Percentiles rank a stretch among this genome's conserved stretches.
phyloP scores from a whole-genome alignment of 2,888 invertebrate species.

The Cantharis flavilabris region DNA sequence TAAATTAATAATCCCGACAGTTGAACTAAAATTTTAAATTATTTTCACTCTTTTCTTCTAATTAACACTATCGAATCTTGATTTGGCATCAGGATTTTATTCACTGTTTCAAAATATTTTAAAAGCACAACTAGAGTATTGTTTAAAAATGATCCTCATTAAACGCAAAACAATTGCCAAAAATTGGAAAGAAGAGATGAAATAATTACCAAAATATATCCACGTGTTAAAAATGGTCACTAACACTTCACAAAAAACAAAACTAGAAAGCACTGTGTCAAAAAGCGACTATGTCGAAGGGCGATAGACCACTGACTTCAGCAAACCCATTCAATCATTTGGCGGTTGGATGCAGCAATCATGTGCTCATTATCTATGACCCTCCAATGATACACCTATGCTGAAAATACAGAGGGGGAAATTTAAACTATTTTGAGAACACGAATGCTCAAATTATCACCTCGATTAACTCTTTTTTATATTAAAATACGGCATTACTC shows the following conservation, averaged over 20 bases:
- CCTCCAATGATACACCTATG: conserved; percentile 35
- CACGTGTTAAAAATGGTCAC: conserved; percentile 31
- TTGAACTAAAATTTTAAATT: neutral
- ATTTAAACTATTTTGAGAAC: conserved; percentile 30
- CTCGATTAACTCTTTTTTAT: conserved; percentile 24
- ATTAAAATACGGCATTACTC: conserved; percentile 5
- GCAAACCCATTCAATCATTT: conserved; percentile 30
- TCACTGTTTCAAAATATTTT: neutral
- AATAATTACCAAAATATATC: conserved; percentile 33
- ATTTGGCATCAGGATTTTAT: neutral
- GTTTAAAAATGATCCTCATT: neutral
- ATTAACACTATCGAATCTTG: neutral
- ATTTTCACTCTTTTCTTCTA: neutral
- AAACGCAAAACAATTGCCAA: neutral
- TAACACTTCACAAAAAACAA: conserved; percentile 30
- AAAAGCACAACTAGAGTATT: neutral
- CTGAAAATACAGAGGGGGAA: conserved; percentile 29
- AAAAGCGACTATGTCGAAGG: conserved; percentile 36
- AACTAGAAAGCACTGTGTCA: conserved; percentile 28
- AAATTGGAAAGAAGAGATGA: neutral
- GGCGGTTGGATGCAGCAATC: conserved; percentile 36
- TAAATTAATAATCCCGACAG: neutral
- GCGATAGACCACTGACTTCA: conserved; percentile 38
- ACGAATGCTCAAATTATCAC: conserved; percentile 25
- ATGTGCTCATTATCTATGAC: conserved; percentile 37